Percentiles rank a stretch among this genome's conserved stretches.
Conservation (phyloP, 1,140 invertebrate genomes). For the Diachasma alloeum region DNA sequence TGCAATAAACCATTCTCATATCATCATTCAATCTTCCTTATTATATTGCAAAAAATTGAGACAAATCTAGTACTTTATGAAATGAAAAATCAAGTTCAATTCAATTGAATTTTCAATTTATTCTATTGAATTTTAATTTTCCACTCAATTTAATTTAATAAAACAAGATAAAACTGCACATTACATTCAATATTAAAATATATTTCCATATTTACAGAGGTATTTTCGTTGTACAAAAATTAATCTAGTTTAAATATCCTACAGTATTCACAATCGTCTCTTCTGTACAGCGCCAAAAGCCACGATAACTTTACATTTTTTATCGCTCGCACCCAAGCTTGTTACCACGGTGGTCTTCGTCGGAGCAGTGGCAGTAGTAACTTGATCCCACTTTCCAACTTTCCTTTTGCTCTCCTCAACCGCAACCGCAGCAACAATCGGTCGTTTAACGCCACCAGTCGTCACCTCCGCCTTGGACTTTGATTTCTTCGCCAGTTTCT, state of each 20-base stretch:
- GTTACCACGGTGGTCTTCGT: background rate
- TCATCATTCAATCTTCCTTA: too few species aligned
- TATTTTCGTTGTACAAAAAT: background rate
- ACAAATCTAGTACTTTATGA: too few species aligned
- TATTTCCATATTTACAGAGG: background rate
- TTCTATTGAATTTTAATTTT: too few species aligned
- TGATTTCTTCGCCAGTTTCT: conserved; percentile 87
- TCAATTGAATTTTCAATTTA: too few species aligned
- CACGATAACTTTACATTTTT: background rate
- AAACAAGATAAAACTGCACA: too few species aligned
- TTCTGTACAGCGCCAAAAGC: background rate
- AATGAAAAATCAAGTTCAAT: too few species aligned
- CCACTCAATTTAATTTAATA: too few species aligned
- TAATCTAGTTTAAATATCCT: background rate
- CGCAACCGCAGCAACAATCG: conserved; percentile 43
- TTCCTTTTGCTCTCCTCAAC: background rate
- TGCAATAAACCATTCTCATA: too few species aligned
- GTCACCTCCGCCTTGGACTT: conserved; percentile 90
- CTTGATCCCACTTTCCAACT: background rate
- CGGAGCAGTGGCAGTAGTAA: background rate
- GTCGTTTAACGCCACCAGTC: conserved; percentile 79
- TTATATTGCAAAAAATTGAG: too few species aligned
- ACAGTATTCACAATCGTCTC: background rate
- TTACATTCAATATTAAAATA: background rate
- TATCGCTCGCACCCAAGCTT: background rate